Conservation (phyloP, 2,888 invertebrate genomes). For the Hedya salicella region DNA sequence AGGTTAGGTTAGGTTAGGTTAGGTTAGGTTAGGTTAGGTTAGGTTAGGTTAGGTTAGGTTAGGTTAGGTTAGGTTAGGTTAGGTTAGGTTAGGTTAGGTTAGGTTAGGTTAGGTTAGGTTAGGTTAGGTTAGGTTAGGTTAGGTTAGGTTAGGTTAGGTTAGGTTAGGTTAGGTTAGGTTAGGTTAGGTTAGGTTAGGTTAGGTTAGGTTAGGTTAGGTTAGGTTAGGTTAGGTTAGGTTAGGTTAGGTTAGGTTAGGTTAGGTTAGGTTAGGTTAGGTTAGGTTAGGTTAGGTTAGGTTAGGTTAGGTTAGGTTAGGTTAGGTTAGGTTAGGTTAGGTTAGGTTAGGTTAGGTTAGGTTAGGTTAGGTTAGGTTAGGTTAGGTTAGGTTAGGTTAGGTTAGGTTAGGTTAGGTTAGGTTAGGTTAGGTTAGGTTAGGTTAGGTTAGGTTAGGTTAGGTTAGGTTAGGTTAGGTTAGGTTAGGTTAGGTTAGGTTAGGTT, state of each 20-base stretch:
- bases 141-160: conserved; percentile 43
- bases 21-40: conserved; percentile 39
- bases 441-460: conserved; percentile 35
- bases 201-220: conserved; percentile 45
- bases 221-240: conserved; percentile 47
- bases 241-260: conserved; percentile 47
- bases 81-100: conserved; percentile 44
- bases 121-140: conserved; percentile 30
- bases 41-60: conserved; percentile 46
- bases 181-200: conserved; percentile 46
- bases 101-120: conserved; percentile 41
- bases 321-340: conserved; percentile 43
- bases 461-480: conserved; percentile 41
- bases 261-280: conserved; percentile 47
- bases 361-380: conserved; percentile 41
- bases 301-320: conserved; percentile 46
- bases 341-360: conserved; percentile 43
- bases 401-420: conserved; percentile 28
- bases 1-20: conserved; percentile 20
- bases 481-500: conserved; percentile 38
- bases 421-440: conserved; percentile 28
- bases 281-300: conserved; percentile 47
- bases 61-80: conserved; percentile 45
- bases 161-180: conserved; percentile 46
- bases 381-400: conserved; percentile 42